These are phyloP conservation scores for Elephas maximus DNA, from an alignment of 2,113 vertebrate species.

Conservation along the genomic window DNA sequence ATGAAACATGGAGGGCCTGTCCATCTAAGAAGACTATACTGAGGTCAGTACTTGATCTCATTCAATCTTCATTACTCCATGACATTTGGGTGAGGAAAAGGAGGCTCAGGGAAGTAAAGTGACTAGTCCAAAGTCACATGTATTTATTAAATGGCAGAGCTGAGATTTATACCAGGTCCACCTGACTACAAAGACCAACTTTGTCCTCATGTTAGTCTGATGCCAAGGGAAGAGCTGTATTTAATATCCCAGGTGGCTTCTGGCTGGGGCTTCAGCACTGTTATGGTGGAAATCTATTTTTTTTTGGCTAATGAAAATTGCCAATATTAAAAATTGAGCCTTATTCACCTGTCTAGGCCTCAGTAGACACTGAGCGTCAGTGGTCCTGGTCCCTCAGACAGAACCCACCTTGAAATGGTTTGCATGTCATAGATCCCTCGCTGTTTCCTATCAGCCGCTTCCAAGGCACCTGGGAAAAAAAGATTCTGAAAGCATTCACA, in stretches of 20 bases:
- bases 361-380: not conserved
- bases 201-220: not conserved
- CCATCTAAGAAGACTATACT: not conserved
- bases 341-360: not conserved
- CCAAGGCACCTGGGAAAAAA: not conserved
- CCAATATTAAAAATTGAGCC: not conserved
- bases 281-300: not conserved
- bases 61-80: not conserved
- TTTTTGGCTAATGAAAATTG: not conserved
- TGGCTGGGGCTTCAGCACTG: not conserved
- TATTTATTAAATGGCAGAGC: constrained; percentile 9
- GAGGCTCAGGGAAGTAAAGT: not conserved
- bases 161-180: not conserved
- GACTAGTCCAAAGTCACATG: not conserved
- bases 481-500: not conserved
- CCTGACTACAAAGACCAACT: constrained; percentile 28
- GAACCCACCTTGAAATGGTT: not conserved
- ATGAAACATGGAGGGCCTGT: not conserved
- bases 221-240: not conserved
- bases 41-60: not conserved
- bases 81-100: not conserved
- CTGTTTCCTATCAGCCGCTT: not conserved
- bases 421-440: not conserved
- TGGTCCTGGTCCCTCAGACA: not conserved
- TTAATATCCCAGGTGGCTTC: not conserved